Conservation (phyloP, 2,797 vertebrate species). For the Helarctos malayanus region DNA sequence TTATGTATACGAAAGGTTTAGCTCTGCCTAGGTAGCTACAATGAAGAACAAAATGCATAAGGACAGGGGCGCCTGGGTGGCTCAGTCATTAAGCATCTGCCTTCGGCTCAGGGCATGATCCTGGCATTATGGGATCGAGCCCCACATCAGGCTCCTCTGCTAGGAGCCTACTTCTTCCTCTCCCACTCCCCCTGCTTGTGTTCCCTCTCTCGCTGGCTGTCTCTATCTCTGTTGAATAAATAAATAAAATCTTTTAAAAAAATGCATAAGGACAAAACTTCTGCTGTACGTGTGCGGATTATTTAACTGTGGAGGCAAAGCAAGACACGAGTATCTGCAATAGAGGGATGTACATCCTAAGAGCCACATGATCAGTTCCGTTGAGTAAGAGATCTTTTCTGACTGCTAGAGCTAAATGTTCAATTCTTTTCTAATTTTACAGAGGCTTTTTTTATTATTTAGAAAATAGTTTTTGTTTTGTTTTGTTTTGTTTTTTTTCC, state of each 20-base stretch:
- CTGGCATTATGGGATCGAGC: too few relatives aligned
- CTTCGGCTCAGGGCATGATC: too few relatives aligned
- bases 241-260: too few relatives aligned
- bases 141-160: too few relatives aligned
- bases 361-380: not conserved
- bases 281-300: not conserved
- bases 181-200: too few relatives aligned
- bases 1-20: not conserved
- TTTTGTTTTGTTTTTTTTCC: too few relatives aligned
- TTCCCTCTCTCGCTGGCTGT: too few relatives aligned
- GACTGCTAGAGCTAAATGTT: not conserved
- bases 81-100: too few relatives aligned
- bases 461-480: too few relatives aligned
- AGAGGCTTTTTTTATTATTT: not conserved
- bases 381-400: not conserved
- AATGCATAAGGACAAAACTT: not conserved
- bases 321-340: not conserved
- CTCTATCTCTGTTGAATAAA: too few relatives aligned
- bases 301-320: not conserved
- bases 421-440: not conserved
- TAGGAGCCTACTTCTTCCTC: too few relatives aligned
- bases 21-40: not conserved
- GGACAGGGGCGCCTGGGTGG: too few relatives aligned
- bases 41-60: not conserved
- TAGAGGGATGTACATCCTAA: not conserved